A percentile compares a stretch with the other conserved stretches of the same genome.
These are phyloP conservation scores for Idaea aversata DNA, from an alignment of 2,888 invertebrate genomes.

Conservation along the genomic window DNA sequence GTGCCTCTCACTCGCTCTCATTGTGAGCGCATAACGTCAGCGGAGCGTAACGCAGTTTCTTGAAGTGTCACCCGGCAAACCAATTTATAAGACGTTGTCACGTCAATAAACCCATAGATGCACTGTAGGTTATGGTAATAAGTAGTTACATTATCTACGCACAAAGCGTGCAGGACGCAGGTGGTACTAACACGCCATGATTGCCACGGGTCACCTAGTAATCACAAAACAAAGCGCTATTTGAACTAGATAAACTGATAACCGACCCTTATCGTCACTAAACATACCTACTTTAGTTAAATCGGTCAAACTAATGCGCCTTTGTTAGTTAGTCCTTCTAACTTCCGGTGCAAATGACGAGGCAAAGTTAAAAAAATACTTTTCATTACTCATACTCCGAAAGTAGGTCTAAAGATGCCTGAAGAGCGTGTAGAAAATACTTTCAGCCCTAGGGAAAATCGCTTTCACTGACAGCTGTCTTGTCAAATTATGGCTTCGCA, in stretches of 20 bases:
- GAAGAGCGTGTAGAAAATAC: no score
- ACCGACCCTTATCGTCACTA: neutral
- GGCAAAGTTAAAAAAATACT: neutral
- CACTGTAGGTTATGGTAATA: neutral
- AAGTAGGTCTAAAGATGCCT: no score
- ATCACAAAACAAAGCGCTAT: constrained; percentile 1
- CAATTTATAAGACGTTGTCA: no score
- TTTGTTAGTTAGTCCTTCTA: neutral
- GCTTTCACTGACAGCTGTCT: no score
- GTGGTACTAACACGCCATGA: neutral
- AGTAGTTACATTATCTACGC: neutral
- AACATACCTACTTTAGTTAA: neutral
- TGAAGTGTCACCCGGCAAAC: no score
- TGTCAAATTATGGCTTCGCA: no score
- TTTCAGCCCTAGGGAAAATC: no score
- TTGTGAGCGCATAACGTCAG: no score
- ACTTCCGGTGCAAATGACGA: neutral
- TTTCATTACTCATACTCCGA: no score
- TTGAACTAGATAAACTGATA: constrained; percentile 1
- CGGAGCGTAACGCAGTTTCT: no score
- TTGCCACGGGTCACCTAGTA: constrained; percentile 1
- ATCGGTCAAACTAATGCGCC: constrained; percentile 2
- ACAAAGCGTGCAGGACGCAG: neutral
- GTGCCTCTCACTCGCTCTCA: no score
- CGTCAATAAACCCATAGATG: no score